Evolutionary conservation across 2,888 invertebrate genomes (phyloP).

Genomic region (Diaphora mendica): DNA sequence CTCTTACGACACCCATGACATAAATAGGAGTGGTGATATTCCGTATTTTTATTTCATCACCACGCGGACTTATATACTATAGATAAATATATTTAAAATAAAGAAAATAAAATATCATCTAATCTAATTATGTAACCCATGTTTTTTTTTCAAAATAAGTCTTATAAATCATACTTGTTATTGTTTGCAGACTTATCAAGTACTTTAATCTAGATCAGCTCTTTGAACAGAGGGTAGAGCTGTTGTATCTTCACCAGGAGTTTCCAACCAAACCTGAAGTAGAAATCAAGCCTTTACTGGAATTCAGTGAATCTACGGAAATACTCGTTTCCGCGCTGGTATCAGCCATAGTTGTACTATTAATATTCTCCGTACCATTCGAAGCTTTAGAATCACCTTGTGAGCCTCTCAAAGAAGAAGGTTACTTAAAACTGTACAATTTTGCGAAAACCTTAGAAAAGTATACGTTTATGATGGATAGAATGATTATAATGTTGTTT

Average conservation of each 20-base stretch:
- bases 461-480: slow-evolving; percentile 56
- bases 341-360: slow-evolving; percentile 56
- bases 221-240: slow-evolving; percentile 49
- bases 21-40: too few species aligned
- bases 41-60: too few species aligned
- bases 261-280: slow-evolving; percentile 49
- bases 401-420: slow-evolving; percentile 49
- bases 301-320: slow-evolving; percentile 51
- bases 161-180: background rate
- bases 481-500: slow-evolving; percentile 53
- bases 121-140: too few species aligned
- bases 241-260: slow-evolving; percentile 37
- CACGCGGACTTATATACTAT: too few species aligned
- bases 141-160: background rate
- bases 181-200: slow-evolving; percentile 54
- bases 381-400: slow-evolving; percentile 58
- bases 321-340: slow-evolving; percentile 61
- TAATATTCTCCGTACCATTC: slow-evolving; percentile 64
- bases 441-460: slow-evolving; percentile 49
- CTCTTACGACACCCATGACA: too few species aligned
- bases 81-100: too few species aligned
- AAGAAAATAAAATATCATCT: too few species aligned
- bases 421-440: slow-evolving; percentile 40
- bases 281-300: slow-evolving; percentile 46
- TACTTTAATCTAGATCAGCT: slow-evolving; percentile 52